Conservation (phyloP, 2,113 vertebrate genomes). For the Ceratotherium simum region DNA sequence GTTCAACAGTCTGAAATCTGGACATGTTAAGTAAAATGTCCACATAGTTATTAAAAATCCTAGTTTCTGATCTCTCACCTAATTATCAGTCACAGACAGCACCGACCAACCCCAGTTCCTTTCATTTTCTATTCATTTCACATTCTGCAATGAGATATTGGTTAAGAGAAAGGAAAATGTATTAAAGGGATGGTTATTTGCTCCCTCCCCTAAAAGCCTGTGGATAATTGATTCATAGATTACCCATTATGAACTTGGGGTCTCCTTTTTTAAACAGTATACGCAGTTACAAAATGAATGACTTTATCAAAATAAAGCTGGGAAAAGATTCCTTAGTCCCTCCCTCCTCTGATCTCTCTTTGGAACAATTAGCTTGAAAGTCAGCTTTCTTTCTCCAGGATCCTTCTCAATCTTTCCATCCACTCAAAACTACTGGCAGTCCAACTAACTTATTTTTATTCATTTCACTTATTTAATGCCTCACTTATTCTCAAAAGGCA, state of each 20-base stretch:
- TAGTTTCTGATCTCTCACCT: neutral
- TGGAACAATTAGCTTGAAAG: neutral
- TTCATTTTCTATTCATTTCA: constrained; percentile 11
- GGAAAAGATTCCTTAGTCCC: neutral
- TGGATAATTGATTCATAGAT: neutral
- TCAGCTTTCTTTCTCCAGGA: neutral
- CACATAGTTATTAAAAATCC: neutral
- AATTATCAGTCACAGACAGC: neutral
- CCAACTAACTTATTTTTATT: neutral
- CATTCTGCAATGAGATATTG: neutral
- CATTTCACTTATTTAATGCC: neutral
- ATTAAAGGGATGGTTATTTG: neutral
- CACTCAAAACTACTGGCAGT: neutral
- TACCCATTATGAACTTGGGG: neutral
- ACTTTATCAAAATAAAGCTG: neutral
- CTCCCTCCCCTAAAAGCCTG: neutral
- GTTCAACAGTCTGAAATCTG: neutral
- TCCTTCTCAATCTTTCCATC: neutral
- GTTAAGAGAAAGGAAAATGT: neutral
- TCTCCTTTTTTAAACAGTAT: neutral
- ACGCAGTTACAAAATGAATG: neutral
- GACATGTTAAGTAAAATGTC: neutral
- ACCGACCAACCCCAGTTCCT: neutral
- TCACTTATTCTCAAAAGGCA: neutral
- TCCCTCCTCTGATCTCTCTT: neutral